These are phyloP conservation scores for Glyphotaelius pellucidus DNA, from an alignment of 2,888 invertebrate species.

Conservation along the genomic window DNA sequence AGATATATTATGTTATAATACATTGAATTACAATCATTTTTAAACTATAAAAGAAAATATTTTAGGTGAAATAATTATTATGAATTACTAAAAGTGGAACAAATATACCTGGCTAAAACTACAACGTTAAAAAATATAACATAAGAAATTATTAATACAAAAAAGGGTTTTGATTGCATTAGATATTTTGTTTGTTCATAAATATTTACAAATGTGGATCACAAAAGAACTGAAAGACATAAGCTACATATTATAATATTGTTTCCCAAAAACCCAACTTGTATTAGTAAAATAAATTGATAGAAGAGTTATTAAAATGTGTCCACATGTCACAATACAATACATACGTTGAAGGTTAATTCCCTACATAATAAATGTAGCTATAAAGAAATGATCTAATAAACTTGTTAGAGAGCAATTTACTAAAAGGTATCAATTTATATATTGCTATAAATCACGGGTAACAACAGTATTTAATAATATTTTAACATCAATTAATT, in stretches of 20 bases:
- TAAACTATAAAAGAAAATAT: slow-evolving; percentile 38
- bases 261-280: slow-evolving; percentile 47
- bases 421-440: slow-evolving; percentile 10
- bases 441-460: slow-evolving; percentile 8
- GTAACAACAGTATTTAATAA: slow-evolving; percentile 12
- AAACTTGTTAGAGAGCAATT: slow-evolving; percentile 44
- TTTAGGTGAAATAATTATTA: slow-evolving; percentile 43
- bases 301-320: slow-evolving; percentile 3
- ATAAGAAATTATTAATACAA: slow-evolving; percentile 34
- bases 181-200: slow-evolving; percentile 19
- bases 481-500: background rate
- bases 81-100: slow-evolving; percentile 28
- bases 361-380: background rate
- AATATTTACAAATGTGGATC: slow-evolving; percentile 34
- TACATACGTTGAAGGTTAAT: background rate
- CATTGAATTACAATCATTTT: slow-evolving; percentile 43
- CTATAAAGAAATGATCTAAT: background rate
- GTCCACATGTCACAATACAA: background rate
- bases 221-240: slow-evolving; percentile 10
- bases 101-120: slow-evolving; percentile 47
- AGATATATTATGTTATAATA: slow-evolving; percentile 42
- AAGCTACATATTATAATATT: slow-evolving; percentile 33
- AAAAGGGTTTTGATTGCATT: slow-evolving; percentile 26
- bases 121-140: slow-evolving; percentile 15
- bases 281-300: slow-evolving; percentile 37